A percentile compares a stretch with the other conserved stretches of the same genome.
Conservation (phyloP, 1,140 invertebrate species). For the Papilio aristodemus region DNA sequence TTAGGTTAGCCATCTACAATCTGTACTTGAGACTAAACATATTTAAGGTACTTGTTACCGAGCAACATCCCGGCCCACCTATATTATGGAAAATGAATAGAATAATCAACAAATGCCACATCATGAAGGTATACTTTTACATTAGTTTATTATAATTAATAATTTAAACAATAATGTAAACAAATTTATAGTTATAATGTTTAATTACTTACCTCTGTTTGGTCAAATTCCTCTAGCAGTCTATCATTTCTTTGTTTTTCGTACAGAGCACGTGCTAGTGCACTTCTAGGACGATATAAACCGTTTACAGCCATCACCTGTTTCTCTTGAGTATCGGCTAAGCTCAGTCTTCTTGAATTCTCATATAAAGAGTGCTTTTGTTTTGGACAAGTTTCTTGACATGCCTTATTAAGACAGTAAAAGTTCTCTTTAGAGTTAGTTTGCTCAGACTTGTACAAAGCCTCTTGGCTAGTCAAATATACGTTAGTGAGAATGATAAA, state of each 20-base stretch:
- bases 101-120: too few species aligned
- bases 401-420: conserved; percentile 61
- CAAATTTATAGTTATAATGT: neutral
- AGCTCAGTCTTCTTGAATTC: conserved; percentile 38
- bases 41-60: too few species aligned
- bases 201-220: conserved; percentile 82
- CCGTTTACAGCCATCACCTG: conserved; percentile 65
- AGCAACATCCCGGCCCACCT: too few species aligned
- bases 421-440: conserved; percentile 42
- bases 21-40: too few species aligned
- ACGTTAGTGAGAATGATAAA: conserved; percentile 11
- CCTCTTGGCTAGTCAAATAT: conserved; percentile 7
- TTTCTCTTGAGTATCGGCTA: conserved; percentile 39
- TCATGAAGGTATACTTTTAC: too few species aligned
- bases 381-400: conserved; percentile 51
- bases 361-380: conserved; percentile 51
- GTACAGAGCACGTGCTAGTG: conserved; percentile 85
- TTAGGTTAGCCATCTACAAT: too few species aligned
- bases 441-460: conserved; percentile 38
- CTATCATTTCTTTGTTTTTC: conserved; percentile 86
- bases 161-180: neutral
- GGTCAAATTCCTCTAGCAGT: conserved; percentile 83
- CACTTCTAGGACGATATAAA: conserved; percentile 82
- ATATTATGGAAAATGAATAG: too few species aligned
- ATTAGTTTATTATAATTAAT: too few species aligned